Percentiles rank a stretch among this genome's conserved stretches.
Evolutionary conservation across 2,113 vertebrate genomes (phyloP).

Genomic region (Monarcha castaneiventris): DNA sequence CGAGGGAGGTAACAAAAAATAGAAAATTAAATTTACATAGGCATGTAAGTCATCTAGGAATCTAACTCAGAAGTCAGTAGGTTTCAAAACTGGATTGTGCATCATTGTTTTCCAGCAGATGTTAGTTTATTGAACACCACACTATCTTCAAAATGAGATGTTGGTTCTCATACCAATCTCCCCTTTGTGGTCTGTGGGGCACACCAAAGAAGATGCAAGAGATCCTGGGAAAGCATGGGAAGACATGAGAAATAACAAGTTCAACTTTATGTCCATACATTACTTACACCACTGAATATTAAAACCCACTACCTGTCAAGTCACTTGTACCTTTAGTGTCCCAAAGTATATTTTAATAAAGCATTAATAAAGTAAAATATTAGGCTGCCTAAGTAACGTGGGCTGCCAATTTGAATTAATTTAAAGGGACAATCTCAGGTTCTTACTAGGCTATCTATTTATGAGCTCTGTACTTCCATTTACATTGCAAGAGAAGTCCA

Average conservation of each 20-base stretch:
- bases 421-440: neutral
- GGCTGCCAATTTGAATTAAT: neutral
- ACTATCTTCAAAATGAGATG: neutral
- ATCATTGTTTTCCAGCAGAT: neutral
- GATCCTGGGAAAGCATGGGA: neutral
- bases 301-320: neutral
- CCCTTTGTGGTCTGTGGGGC: neutral
- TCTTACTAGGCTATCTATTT: neutral
- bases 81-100: neutral
- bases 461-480: neutral
- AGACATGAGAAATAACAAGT: neutral
- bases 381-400: neutral
- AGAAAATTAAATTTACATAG: conserved; percentile 42
- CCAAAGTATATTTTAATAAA: neutral
- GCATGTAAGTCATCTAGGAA: conserved; percentile 1
- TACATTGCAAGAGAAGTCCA: neutral
- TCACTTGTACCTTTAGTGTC: neutral
- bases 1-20: conserved; percentile 34
- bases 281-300: neutral
- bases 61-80: neutral
- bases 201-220: neutral
- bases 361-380: neutral
- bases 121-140: neutral
- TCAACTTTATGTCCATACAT: neutral
- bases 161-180: neutral